Evolutionary conservation across 2,888 invertebrate genomes (phyloP), one percentile per base, ranked within the genome.

Genomic region (Hydroisotoma schaefferi): DNA sequence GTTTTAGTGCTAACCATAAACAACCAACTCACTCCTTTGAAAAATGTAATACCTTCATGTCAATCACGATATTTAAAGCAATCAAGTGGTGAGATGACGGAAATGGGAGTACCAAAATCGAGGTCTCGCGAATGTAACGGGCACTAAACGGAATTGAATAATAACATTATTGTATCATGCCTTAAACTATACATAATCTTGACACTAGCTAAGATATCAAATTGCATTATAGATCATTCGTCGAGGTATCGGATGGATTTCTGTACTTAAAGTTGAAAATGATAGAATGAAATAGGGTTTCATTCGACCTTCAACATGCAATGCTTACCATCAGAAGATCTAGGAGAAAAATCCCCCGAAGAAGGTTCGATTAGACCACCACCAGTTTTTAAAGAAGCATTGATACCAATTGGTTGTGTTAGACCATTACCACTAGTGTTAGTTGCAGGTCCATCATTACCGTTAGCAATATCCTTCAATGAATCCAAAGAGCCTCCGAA

Each of bases 401-500:
- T 20, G 25, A 10, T 46, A 20, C 22, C 25, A 25, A 5, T n/a
- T 43, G 15, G 15, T 27, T 27, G 20, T n/a, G n/a, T 28, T 27
- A 26, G 18, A 27, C 23, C 28, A 4, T 40, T 37, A 8, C 43
- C 29, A 33, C 49, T 23, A 23, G 23, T 28, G 20, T 20, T 27
- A 37, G 57, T 57, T 25, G 62, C 68, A 62, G 44, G 6, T 49
- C 43, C 28, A 26, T 44, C 43, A 8, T 58, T 61, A 44, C 69
- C 70, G 55, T 71, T 66, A 2, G 63, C 58, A n/a, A 71, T 57
- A 59, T 82, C 82, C 67, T 82, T 79, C 15, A 83, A 74, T 1
- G 83, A 83, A 73, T 83, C 83, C 65, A 82, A 75, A 29, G 83
- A 83, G 25, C 82, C 82, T 55, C 82, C 82, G 57, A 80, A 79